These are phyloP conservation scores for Zaprionus obscuricornis DNA, from an alignment of 2,888 invertebrate species.

Conservation along the genomic window DNA sequence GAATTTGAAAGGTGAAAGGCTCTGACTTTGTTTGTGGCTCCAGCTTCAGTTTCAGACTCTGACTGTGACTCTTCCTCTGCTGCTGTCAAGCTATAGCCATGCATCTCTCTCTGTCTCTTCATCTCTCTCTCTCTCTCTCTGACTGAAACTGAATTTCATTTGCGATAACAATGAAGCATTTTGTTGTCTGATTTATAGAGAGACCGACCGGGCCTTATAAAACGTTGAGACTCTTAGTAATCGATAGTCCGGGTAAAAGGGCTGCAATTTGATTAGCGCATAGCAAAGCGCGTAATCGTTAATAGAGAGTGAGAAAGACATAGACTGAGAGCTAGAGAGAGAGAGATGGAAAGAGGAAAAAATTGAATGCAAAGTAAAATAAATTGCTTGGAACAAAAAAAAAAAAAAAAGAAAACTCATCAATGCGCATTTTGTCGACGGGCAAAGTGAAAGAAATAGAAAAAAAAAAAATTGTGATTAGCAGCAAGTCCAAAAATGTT, in stretches of 20 bases:
- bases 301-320: constrained; percentile 15
- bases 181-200: constrained; percentile 67
- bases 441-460: not conserved
- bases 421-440: not conserved
- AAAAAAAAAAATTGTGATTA: too few species aligned
- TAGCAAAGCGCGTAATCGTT: constrained; percentile 27
- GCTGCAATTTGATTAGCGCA: constrained; percentile 57
- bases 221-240: not conserved
- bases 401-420: not conserved
- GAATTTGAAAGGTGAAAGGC: constrained; percentile 78
- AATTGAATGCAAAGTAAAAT: constrained; percentile 22
- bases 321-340: constrained; percentile 13
- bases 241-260: constrained; percentile 39
- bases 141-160: constrained; percentile 24
- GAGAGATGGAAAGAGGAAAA: not conserved
- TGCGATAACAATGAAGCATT: constrained; percentile 72
- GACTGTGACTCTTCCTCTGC: too few species aligned
- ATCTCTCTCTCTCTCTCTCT: too few species aligned
- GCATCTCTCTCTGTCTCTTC: constrained; percentile 7
- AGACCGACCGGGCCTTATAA: too few species aligned
- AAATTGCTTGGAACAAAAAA: constrained; percentile 27
- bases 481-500: too few species aligned
- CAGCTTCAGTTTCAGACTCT: constrained; percentile 7
- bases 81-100: not conserved
- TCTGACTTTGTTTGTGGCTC: constrained; percentile 12